Conservation (phyloP, 2,113 vertebrate species). For the Chamaea fasciata region DNA sequence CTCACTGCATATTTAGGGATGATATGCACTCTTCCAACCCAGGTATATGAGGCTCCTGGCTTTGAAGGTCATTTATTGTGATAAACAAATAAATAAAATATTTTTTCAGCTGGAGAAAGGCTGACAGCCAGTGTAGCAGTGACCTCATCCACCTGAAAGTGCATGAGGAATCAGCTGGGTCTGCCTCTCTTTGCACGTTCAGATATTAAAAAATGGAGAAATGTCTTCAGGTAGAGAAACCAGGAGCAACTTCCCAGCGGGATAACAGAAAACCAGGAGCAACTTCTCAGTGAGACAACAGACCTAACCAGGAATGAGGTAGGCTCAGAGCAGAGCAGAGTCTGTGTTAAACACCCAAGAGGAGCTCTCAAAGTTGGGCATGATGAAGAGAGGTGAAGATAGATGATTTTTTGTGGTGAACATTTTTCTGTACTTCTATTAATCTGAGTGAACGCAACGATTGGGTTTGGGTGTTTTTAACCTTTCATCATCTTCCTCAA, state of each 20-base stretch:
- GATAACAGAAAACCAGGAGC: background rate
- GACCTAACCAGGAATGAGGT: background rate
- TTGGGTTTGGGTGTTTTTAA: background rate
- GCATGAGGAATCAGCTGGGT: background rate
- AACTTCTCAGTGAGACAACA: background rate
- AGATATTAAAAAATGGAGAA: background rate
- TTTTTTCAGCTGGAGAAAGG: background rate
- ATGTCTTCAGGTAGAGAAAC: background rate
- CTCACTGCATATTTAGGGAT: background rate
- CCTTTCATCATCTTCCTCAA: fast-evolving
- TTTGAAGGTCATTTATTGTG: background rate
- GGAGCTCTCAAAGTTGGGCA: background rate
- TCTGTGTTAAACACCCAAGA: background rate
- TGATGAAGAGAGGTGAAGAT: background rate
- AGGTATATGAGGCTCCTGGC: background rate
- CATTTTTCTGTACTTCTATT: background rate
- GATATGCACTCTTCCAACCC: background rate
- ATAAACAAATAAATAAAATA: background rate
- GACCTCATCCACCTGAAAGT: background rate
- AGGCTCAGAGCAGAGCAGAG: background rate
- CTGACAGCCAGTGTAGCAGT: background rate
- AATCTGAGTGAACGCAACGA: background rate
- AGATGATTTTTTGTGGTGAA: background rate
- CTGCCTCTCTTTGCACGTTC: background rate
- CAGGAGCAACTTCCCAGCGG: background rate